These are phyloP conservation scores for Ditylenchus dipsaci DNA, from an alignment of 1,140 invertebrate species.

Conservation along the genomic window DNA sequence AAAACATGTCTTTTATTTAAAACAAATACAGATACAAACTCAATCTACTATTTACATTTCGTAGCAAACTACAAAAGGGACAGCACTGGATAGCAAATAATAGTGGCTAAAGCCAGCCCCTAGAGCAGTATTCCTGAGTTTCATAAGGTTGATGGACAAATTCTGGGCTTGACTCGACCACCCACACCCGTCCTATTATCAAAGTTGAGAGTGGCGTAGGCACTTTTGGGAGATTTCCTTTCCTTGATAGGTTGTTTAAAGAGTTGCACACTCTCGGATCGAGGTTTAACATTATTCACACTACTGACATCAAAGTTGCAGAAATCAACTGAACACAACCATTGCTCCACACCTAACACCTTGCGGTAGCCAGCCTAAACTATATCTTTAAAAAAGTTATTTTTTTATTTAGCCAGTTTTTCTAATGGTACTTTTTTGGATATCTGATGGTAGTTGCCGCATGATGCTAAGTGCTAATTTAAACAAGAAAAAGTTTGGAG, in stretches of 20 bases:
- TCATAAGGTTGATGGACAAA: not conserved
- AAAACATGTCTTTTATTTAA: too few species aligned
- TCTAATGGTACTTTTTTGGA: too few species aligned
- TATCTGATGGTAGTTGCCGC: too few species aligned
- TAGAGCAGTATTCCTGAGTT: not conserved
- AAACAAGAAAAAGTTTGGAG: too few species aligned
- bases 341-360: conserved; percentile 36
- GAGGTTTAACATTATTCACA: not conserved
- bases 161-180: not conserved
- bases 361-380: conserved; percentile 29
- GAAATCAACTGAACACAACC: conserved; percentile 29
- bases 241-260: not conserved
- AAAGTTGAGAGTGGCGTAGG: not conserved
- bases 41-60: not conserved
- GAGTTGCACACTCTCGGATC: not conserved
- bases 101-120: not conserved
- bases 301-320: conserved; percentile 15
- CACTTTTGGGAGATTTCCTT: not conserved
- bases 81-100: too few species aligned
- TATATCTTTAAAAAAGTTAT: not conserved
- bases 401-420: too few species aligned
- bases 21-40: too few species aligned
- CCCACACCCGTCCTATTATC: not conserved
- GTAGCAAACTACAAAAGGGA: not conserved
- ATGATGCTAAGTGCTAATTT: too few species aligned